phyloP scores from a whole-genome alignment of 2,888 invertebrate genomes.

The Linyphia triangularis region DNA sequence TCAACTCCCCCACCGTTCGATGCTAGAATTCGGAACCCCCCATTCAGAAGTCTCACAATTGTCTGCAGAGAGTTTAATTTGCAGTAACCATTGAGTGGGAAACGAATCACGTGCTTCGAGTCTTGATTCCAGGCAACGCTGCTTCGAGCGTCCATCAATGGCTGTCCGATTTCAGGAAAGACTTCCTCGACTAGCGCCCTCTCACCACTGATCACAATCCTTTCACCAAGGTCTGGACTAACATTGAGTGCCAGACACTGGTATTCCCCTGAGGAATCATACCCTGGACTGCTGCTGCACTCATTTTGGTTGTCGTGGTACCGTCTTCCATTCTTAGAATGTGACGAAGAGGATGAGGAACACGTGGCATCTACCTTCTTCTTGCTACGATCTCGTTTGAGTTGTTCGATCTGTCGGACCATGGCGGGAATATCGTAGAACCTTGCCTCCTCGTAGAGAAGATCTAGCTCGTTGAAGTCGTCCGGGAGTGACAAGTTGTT shows the following conservation, averaged over 20 bases:
- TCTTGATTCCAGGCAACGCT: conserved; percentile 91
- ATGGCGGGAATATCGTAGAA: conserved; percentile 89
- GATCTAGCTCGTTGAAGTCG: conserved; percentile 91
- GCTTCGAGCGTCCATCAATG: conserved; percentile 88
- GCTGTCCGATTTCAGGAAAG: conserved; percentile 84
- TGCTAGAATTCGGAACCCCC: conserved; percentile 88
- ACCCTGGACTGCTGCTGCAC: conserved; percentile 54
- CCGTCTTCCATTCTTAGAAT: conserved; percentile 49
- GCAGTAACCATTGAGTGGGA: conserved; percentile 92
- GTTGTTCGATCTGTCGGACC: conserved; percentile 78
- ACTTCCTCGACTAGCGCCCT: conserved; percentile 87
- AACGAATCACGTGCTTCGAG: conserved; percentile 89
- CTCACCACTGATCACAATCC: conserved; percentile 90
- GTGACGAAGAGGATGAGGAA: conserved; percentile 32
- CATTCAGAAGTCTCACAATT: conserved; percentile 88
- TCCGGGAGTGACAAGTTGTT: conserved; percentile 91
- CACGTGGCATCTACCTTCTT: conserved; percentile 55
- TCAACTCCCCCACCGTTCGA: conserved; percentile 93
- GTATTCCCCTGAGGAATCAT: conserved; percentile 80
- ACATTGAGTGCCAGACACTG: conserved; percentile 90
- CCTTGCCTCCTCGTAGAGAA: conserved; percentile 92
- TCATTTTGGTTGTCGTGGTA: conserved; percentile 66
- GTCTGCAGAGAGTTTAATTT: conserved; percentile 94
- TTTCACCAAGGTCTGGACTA: conserved; percentile 89
- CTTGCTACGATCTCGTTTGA: conserved; percentile 73